Conservation (phyloP, 2,797 vertebrate species). For the Paramormyrops hopkinsi region DNA sequence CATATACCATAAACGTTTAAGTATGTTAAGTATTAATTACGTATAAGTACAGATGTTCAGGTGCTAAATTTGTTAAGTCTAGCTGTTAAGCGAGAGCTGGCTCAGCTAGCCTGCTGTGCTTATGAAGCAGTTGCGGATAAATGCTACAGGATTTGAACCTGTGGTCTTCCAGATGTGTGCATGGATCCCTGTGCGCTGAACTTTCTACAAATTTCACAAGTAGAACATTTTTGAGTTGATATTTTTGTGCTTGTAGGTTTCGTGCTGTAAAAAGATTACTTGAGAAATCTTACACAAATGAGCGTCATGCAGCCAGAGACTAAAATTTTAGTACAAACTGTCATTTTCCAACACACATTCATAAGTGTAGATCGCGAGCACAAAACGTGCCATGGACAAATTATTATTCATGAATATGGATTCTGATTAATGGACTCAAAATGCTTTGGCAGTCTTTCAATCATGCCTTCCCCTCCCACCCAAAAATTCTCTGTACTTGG, state of each 20-base stretch:
- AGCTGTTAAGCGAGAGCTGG: background rate
- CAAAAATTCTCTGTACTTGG: background rate
- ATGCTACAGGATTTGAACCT: background rate
- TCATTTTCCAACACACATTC: background rate
- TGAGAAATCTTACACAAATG: background rate
- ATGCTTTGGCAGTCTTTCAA: conserved; percentile 9
- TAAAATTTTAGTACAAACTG: background rate
- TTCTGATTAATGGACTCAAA: background rate
- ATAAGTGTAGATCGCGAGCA: background rate
- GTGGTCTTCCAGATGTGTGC: background rate
- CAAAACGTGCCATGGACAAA: background rate
- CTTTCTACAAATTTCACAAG: background rate
- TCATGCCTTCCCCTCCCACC: background rate
- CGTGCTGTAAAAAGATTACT: background rate
- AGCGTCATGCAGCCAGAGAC: background rate
- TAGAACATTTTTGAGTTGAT: background rate
- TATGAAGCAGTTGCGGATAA: background rate
- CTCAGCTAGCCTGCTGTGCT: background rate
- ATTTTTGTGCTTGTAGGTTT: background rate
- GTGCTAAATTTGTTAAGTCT: background rate
- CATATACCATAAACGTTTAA: background rate
- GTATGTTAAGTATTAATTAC: background rate
- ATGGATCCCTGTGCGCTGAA: background rate
- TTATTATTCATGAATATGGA: conserved; percentile 4
- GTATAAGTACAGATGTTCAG: background rate